Evolutionary conservation across 2,113 vertebrate species (phyloP).

Genomic region (Poeciliopsis occidentalis): DNA sequence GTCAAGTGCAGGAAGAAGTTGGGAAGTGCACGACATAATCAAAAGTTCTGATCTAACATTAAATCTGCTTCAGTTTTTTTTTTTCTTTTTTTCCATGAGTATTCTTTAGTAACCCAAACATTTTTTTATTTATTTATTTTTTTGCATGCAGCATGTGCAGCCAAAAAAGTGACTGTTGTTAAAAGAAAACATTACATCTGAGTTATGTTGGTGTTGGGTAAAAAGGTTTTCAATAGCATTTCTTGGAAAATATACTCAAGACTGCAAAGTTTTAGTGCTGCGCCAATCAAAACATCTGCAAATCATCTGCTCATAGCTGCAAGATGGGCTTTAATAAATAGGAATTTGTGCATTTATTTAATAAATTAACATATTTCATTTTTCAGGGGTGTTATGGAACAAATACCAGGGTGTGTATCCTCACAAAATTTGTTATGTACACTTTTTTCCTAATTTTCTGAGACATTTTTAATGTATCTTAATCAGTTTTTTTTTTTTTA

Average conservation of each 20-base stretch:
- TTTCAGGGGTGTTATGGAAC: not conserved
- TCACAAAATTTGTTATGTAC: not conserved
- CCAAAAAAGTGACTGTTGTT: conserved; percentile 56
- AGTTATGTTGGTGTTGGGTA: conserved; percentile 32
- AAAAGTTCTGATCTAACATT: conserved; percentile 78
- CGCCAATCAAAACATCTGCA: conserved; percentile 14
- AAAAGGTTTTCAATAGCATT: conserved; percentile 4
- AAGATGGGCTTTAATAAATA: conserved; percentile 4
- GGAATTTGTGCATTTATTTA: not conserved
- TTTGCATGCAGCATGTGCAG: conserved; percentile 58
- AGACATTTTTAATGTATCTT: not conserved
- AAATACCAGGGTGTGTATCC: not conserved
- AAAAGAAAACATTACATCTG: conserved; percentile 49
- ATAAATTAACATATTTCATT: not conserved
- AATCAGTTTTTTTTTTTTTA: not conserved
- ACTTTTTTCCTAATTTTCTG: not conserved
- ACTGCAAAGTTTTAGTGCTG: not conserved
- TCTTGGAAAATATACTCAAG: not conserved
- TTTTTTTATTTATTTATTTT: not conserved
- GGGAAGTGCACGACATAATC: conserved; percentile 83
- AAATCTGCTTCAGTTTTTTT: conserved; percentile 62
- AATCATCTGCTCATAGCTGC: not conserved
- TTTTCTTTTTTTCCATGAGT: conserved; percentile 42
- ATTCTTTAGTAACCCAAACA: conserved; percentile 31
- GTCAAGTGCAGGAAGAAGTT: conserved; percentile 85